phyloP scores from a whole-genome alignment of 2,113 vertebrate genomes.

The Ursus arctos region DNA sequence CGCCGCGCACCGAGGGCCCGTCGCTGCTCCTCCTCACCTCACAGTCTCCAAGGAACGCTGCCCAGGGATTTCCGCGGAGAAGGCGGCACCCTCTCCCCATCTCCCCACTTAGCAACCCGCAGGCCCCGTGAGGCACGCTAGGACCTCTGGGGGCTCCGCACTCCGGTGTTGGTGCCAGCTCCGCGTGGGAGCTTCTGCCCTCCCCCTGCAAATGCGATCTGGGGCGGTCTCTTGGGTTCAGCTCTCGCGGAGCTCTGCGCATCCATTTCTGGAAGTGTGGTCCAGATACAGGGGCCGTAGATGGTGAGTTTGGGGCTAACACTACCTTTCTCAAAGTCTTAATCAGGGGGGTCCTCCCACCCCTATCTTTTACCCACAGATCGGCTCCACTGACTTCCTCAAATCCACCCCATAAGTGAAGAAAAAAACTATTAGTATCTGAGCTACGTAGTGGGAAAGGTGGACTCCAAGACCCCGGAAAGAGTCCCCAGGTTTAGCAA shows the following conservation, averaged over 20 bases:
- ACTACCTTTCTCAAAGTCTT: background rate
- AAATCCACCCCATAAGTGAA: background rate
- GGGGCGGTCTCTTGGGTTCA: background rate
- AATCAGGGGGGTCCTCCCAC: background rate
- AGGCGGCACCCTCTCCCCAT: background rate
- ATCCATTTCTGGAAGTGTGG: background rate
- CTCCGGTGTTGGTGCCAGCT: background rate
- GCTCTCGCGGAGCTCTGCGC: background rate
- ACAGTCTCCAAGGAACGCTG: background rate
- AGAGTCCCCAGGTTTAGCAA: background rate
- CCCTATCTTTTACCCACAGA: background rate
- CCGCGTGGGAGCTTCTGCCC: background rate
- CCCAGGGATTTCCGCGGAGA: background rate
- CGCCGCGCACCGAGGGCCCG: background rate
- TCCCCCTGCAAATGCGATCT: background rate
- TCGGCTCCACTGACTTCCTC: background rate
- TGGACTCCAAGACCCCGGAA: background rate
- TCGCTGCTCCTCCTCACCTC: background rate
- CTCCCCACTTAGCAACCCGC: background rate
- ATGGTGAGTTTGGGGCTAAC: slow-evolving; percentile 7
- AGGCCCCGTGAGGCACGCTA: background rate
- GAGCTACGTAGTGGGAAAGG: background rate
- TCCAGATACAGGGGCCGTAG: background rate
- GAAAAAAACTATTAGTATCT: background rate
- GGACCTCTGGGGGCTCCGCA: background rate